These are phyloP conservation scores for Andrena hattorfiana DNA, from an alignment of 2,888 invertebrate species.

Conservation along the genomic window DNA sequence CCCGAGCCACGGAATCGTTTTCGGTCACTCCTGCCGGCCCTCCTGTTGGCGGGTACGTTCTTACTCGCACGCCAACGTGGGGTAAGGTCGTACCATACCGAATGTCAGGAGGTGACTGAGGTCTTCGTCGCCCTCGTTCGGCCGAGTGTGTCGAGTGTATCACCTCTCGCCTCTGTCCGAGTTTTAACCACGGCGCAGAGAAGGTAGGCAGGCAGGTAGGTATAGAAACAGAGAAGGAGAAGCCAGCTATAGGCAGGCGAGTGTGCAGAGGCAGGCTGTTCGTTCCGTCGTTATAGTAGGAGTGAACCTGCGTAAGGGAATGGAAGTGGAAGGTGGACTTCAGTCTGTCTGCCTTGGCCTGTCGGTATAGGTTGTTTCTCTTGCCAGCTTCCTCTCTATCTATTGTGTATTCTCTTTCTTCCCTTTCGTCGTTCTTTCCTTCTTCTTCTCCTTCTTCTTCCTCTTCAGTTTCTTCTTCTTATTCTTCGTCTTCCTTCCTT, in stretches of 20 bases:
- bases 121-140: slow-evolving; percentile 69
- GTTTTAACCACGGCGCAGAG: slow-evolving; percentile 72
- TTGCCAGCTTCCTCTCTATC: slow-evolving; percentile 56
- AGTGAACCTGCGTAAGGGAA: slow-evolving; percentile 80
- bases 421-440: slow-evolving; percentile 40
- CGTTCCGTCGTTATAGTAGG: slow-evolving; percentile 78
- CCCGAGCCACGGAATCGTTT: slow-evolving; percentile 7
- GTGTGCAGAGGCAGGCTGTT: slow-evolving; percentile 72
- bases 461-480: no score
- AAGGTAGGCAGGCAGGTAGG: slow-evolving; percentile 75
- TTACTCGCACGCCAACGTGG: slow-evolving; percentile 58
- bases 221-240: slow-evolving; percentile 70
- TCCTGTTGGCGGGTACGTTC: slow-evolving; percentile 32
- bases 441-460: slow-evolving; percentile 26
- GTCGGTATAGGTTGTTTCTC: slow-evolving; percentile 69
- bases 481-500: slow-evolving; percentile 1
- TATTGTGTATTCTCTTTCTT: slow-evolving; percentile 57
- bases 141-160: slow-evolving; percentile 74
- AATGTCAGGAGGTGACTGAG: slow-evolving; percentile 83
- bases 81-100: slow-evolving; percentile 76
- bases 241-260: slow-evolving; percentile 72
- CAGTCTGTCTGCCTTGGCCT: slow-evolving; percentile 68
- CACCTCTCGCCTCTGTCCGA: slow-evolving; percentile 79
- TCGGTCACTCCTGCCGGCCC: slow-evolving; percentile 22
- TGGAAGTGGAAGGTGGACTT: slow-evolving; percentile 79